Conservation (phyloP, 2,113 vertebrate genomes). For the Calidris pygmaea region DNA sequence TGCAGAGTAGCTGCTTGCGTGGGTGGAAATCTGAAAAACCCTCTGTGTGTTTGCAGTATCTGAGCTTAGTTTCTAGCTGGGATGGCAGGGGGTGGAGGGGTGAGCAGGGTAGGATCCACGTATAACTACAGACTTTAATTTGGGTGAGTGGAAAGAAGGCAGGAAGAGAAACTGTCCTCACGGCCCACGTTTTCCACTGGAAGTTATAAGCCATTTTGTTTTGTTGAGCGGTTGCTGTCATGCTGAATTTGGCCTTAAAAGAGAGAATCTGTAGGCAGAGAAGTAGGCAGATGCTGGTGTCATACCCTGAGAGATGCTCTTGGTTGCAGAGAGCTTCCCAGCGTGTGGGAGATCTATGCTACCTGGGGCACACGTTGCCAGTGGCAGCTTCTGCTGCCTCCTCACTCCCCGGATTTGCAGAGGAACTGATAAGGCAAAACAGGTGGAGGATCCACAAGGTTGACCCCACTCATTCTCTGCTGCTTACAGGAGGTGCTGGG, state of each 20-base stretch:
- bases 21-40: constrained; percentile 21
- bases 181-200: background rate
- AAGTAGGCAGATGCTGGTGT: background rate
- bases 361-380: background rate
- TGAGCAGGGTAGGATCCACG: background rate
- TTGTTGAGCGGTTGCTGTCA: background rate
- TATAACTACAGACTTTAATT: background rate
- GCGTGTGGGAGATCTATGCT: background rate
- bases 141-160: background rate
- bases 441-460: background rate
- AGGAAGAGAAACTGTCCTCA: background rate
- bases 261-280: background rate
- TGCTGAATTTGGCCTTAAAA: background rate
- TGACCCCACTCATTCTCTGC: rapidly evolving
- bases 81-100: background rate
- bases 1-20: background rate
- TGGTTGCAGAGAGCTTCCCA: background rate
- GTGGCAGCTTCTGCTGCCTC: background rate
- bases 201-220: background rate
- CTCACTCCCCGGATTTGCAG: rapidly evolving
- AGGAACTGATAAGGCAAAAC: background rate
- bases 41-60: background rate
- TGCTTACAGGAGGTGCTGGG: background rate
- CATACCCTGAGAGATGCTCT: background rate
- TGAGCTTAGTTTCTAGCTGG: background rate